phyloP scores from a whole-genome alignment of 2,888 invertebrate genomes.

The Teinopalpus imperialis region DNA sequence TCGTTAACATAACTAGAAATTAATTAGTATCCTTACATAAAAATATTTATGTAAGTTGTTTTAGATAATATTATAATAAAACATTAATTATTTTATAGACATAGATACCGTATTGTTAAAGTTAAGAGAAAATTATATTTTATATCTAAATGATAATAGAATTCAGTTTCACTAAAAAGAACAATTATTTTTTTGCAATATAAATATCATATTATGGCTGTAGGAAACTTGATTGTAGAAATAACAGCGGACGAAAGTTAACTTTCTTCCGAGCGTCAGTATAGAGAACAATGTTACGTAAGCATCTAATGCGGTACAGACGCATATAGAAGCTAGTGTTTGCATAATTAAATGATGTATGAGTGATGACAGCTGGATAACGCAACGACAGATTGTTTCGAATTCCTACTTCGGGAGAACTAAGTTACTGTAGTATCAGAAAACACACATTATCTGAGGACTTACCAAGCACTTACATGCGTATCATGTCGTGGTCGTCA shows the following conservation, averaged over 20 bases:
- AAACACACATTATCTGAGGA: too few species aligned
- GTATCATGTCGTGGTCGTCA: too few species aligned
- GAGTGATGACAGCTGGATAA: slow-evolving; percentile 16
- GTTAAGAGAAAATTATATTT: too few species aligned
- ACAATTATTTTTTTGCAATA: slow-evolving; percentile 2
- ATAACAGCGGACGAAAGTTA: slow-evolving; percentile 24
- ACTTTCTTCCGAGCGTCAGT: slow-evolving; percentile 25
- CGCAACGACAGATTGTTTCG: slow-evolving; percentile 1
- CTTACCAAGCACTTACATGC: too few species aligned
- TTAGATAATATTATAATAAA: too few species aligned
- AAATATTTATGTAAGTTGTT: too few species aligned
- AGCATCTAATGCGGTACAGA: slow-evolving; percentile 25
- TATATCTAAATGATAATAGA: background rate
- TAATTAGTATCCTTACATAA: too few species aligned
- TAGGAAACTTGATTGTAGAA: slow-evolving; percentile 23
- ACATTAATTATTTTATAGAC: too few species aligned
- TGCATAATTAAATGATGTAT: slow-evolving; percentile 25
- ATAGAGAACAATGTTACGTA: slow-evolving; percentile 23
- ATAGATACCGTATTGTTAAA: too few species aligned
- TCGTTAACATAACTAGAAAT: too few species aligned
- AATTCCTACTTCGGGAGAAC: background rate
- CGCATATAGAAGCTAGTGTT: slow-evolving; percentile 25
- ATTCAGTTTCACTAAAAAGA: slow-evolving; percentile 1
- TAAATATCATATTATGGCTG: slow-evolving; percentile 9
- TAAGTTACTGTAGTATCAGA: background rate